Base-by-base conservation (phyloP, 2,113 vertebrate genomes). In the Xiphorhynchus elegans region DNA sequence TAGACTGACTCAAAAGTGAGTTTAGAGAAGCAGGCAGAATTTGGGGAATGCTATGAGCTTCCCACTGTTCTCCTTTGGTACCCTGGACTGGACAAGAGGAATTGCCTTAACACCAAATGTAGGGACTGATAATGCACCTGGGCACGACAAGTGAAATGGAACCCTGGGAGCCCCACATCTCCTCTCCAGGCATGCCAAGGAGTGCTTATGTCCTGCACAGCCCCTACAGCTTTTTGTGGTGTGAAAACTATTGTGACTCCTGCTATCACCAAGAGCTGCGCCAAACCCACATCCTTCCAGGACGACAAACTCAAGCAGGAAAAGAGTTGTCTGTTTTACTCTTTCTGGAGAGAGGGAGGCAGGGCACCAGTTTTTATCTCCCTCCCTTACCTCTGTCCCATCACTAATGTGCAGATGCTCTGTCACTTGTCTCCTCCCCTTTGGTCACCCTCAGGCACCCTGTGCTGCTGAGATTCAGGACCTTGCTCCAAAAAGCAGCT, bases 171-270 rank as follows among this genome's bases (percentile, higher is more conserved):
- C 19, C 33, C 53, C 14, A 25, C 9, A 21, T 56, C 19, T 33
- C 55, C 69, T 39, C 8, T 11, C 50, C 37, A 37, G 37, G 8
- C 6, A 6, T 12, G 37, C 66, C 0, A 0, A 40, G 46, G 25
- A 31, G 13, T 14, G 29, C 44, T 9, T 6, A 23, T 24, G 29
- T 39, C 76, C 72, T 21, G 39, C 58, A 11, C 23, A 10, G 26
- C 44, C 47, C 42, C 42, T 2, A 12, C 14, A 19, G 55, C 33
- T 16, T 68, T 25, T 29, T 42, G 11, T 4, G 39, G 9, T 3
- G 9, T 40, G 17, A 21, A 28, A 77, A 33, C 35, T 35, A 10
- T 4, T 19, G 5, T 1, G 0, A 1, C 66, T 58, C 59, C 53
- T 73, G 25, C 33, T 46, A 12, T 17, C 39, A 23, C 19, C 33